These are phyloP conservation scores for Gila robusta DNA, from an alignment of 2,797 vertebrate species.

Conservation along the genomic window DNA sequence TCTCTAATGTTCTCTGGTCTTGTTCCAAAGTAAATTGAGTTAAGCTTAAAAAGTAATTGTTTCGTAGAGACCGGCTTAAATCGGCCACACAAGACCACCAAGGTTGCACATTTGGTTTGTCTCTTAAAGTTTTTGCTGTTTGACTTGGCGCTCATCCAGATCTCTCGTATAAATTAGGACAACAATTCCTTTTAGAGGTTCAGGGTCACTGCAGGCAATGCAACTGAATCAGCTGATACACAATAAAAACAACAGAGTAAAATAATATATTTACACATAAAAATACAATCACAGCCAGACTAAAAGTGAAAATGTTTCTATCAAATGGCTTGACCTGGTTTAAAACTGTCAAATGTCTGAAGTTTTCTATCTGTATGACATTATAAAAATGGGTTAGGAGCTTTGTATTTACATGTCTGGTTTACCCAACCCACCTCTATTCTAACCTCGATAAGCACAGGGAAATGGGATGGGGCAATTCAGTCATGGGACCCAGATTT, in stretches of 20 bases:
- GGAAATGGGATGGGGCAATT: conserved; percentile 16
- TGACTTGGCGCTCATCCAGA: conserved; percentile 70
- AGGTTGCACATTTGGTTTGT: conserved; percentile 70
- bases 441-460: neutral
- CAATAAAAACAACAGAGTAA: conserved; percentile 6
- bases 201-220: conserved; percentile 59
- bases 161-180: conserved; percentile 65
- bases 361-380: conserved; percentile 27
- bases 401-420: conserved; percentile 29
- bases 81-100: conserved; percentile 73
- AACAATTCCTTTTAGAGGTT: conserved; percentile 61
- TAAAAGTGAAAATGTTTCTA: neutral
- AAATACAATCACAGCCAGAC: neutral
- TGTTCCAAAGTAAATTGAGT: conserved; percentile 51
- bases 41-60: conserved; percentile 54
- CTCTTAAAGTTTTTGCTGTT: conserved; percentile 69
- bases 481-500: conserved; percentile 18
- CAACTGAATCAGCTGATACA: conserved; percentile 26
- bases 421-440: conserved; percentile 15
- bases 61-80: conserved; percentile 55
- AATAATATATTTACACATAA: neutral
- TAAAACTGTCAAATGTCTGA: conserved; percentile 30
- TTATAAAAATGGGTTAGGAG: conserved; percentile 36
- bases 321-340: conserved; percentile 24
- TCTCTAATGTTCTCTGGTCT: conserved; percentile 35